A percentile compares a stretch with the other conserved stretches of the same genome.
Conservation (phyloP, 2,797 vertebrate species). For the Hydrocynus forskahlii region DNA sequence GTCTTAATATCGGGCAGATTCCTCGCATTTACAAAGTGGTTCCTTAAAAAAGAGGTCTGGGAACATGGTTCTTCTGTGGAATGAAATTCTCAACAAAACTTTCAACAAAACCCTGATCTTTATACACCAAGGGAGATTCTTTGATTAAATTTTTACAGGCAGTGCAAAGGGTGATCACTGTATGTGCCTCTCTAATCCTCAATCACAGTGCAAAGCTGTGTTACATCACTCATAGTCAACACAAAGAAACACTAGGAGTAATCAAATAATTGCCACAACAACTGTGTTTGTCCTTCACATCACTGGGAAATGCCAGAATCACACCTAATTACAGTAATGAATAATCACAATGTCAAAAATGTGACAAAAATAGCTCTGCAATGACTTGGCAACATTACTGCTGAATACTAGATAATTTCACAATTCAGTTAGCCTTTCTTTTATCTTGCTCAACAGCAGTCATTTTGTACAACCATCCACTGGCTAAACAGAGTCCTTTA, state of each 20-base stretch:
- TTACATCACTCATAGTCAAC: not conserved
- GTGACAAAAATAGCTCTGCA: not conserved
- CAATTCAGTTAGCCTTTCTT: not conserved
- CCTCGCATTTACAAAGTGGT: no score
- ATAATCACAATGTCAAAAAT: not conserved
- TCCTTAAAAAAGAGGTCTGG: no score
- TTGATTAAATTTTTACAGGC: no score
- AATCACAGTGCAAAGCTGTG: not conserved
- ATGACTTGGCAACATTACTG: not conserved
- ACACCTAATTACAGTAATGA: not conserved
- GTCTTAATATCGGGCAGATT: no score
- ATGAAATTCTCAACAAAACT: no score
- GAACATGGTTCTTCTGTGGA: no score
- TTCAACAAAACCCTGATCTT: no score
- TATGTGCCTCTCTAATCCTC: not conserved
- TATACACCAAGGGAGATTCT: no score
- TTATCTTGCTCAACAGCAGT: not conserved
- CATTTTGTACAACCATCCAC: no score
- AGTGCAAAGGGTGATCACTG: not conserved
- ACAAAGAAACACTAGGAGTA: not conserved
- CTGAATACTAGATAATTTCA: not conserved
- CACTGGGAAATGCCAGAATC: not conserved
- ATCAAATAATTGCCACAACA: not conserved
- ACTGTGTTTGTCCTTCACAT: not conserved
- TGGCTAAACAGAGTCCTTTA: not conserved